Evolutionary conservation across 2,113 vertebrate genomes (phyloP).

Genomic region (Urocitellus parryii): DNA sequence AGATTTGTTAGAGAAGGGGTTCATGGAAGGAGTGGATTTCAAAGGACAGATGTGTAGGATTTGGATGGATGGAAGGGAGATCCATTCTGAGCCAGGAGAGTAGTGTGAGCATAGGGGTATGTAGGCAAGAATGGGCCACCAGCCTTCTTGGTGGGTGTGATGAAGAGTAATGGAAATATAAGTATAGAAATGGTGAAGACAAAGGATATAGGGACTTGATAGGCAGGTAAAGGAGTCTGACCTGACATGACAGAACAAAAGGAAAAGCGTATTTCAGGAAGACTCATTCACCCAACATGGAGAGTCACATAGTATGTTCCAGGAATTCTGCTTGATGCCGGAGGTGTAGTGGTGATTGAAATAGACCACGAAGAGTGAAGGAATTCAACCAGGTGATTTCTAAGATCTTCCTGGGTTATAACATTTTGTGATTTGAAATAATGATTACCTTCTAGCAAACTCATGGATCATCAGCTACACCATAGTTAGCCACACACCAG

Average conservation of each 20-base stretch:
- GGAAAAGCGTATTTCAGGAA: neutral
- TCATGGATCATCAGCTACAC: neutral
- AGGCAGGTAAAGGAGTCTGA: neutral
- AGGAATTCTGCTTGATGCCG: constrained; percentile 1
- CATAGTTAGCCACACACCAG: neutral
- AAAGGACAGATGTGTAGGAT: neutral
- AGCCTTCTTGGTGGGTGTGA: neutral
- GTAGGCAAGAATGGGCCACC: neutral
- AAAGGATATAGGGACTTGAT: neutral
- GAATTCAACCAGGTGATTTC: neutral
- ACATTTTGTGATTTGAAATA: constrained; percentile 24
- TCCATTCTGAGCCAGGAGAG: neutral
- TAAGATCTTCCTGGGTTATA: neutral
- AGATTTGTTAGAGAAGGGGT: neutral
- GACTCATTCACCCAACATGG: neutral
- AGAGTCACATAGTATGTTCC: neutral
- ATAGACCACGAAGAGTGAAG: neutral
- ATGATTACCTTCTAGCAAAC: neutral
- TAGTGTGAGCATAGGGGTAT: neutral
- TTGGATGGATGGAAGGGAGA: neutral
- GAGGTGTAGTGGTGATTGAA: neutral
- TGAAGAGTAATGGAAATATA: neutral
- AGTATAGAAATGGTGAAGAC: neutral
- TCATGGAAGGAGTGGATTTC: neutral
- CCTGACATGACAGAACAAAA: neutral